Percentiles rank a stretch among this genome's conserved stretches.
Evolutionary conservation across 2,797 vertebrate genomes (phyloP).

Genomic region (Sebastes trivittatus): DNA sequence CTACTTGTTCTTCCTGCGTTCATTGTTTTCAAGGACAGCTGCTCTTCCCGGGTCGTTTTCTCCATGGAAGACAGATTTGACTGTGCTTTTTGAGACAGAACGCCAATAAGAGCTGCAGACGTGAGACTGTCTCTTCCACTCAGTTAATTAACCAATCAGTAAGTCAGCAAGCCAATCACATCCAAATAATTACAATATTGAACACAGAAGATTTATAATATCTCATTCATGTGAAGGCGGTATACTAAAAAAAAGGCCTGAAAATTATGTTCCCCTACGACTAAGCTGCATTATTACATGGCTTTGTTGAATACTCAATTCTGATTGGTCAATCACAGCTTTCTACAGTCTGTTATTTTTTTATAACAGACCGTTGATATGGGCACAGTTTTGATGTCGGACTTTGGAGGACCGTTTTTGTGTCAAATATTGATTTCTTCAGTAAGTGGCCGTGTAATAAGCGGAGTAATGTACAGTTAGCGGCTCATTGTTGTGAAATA

Average conservation of each 20-base stretch:
- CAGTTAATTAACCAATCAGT: not conserved
- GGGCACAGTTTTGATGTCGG: no score
- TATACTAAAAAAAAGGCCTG: no score
- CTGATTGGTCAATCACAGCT: no score
- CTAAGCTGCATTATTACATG: no score
- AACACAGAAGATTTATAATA: not conserved
- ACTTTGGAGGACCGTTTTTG: no score
- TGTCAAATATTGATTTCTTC: no score
- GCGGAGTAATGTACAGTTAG: no score
- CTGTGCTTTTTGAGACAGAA: not conserved
- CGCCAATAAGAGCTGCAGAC: not conserved
- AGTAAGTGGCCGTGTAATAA: no score
- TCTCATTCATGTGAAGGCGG: not conserved
- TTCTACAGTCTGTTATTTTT: no score
- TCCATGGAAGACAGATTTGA: not conserved
- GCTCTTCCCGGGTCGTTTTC: not conserved
- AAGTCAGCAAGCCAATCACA: not conserved
- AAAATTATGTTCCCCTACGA: fast-evolving
- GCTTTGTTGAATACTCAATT: no score
- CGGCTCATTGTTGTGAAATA: no score
- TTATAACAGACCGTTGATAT: no score
- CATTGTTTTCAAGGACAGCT: conserved; percentile 14
- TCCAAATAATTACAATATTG: not conserved
- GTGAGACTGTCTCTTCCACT: not conserved
- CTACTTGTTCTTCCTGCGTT: conserved; percentile 5